phyloP scores from a whole-genome alignment of 1,140 invertebrate genomes.

The Bombus waltoni region DNA sequence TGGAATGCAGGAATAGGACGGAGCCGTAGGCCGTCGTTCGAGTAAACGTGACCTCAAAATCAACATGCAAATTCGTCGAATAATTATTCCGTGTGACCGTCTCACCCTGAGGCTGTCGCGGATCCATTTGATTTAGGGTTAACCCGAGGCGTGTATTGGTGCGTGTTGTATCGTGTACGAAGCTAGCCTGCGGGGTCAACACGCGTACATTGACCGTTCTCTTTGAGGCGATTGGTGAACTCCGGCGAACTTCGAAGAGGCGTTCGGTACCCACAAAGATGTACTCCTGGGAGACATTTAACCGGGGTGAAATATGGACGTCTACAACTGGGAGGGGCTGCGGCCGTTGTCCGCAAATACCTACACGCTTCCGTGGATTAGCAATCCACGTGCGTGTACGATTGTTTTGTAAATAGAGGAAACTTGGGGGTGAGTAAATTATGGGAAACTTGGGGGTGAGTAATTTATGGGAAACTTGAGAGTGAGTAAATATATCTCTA shows the following conservation, averaged over 20 bases:
- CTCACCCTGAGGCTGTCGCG: conserved; percentile 55
- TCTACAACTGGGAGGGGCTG: neutral
- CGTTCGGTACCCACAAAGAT: conserved; percentile 35
- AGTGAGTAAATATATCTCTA: no score
- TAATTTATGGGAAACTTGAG: no score
- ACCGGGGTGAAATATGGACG: conserved; percentile 60
- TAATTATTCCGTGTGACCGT: conserved; percentile 80
- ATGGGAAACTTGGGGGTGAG: no score
- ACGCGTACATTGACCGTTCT: neutral
- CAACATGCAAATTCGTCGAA: conserved; percentile 79
- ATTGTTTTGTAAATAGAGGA: conserved; percentile 6
- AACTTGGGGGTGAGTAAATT: no score
- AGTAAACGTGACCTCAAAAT: conserved; percentile 79
- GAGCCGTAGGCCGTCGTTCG: conserved; percentile 36
- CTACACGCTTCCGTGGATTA: neutral
- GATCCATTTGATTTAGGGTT: conserved; percentile 68
- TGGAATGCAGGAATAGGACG: neutral
- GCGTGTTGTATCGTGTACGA: conserved; percentile 9
- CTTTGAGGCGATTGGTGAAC: neutral
- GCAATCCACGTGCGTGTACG: neutral
- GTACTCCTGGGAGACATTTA: conserved; percentile 55
- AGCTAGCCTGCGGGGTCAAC: neutral
- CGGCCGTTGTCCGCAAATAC: conserved; percentile 13
- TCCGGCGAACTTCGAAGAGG: conserved; percentile 33
- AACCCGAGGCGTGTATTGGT: neutral